Percentiles rank a stretch among this genome's conserved stretches.
These are phyloP conservation scores for Lepidurus packardi DNA, from an alignment of 1,140 invertebrate species.

Conservation along the genomic window DNA sequence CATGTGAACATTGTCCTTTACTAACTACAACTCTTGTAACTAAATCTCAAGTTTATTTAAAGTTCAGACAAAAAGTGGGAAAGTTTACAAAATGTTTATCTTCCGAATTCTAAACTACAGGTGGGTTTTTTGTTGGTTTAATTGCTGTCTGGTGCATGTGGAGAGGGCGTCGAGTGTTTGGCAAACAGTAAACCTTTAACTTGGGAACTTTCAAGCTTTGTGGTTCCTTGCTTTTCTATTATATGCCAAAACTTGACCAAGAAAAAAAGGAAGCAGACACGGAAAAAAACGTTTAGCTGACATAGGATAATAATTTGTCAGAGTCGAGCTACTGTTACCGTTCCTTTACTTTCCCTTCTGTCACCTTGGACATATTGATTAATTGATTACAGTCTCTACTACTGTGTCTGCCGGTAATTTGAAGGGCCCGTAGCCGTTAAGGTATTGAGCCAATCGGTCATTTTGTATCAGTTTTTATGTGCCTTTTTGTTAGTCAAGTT, in stretches of 20 bases:
- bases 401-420: not conserved
- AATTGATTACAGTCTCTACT: slow-evolving; percentile 19
- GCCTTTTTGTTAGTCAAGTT: slow-evolving; percentile 1
- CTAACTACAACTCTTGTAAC: not conserved
- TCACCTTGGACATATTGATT: slow-evolving; percentile 10
- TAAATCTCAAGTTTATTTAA: not conserved
- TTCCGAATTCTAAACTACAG: not conserved
- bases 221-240: not conserved
- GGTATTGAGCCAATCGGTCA: not conserved
- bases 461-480: not conserved
- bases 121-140: not conserved
- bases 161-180: not conserved
- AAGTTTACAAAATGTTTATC: not conserved
- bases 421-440: not conserved
- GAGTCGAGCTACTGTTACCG: not conserved
- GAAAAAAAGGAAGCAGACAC: not conserved
- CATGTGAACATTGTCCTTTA: not conserved
- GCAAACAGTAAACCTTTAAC: not conserved
- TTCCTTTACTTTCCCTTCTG: not conserved
- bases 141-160: not conserved
- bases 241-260: not conserved
- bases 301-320: not conserved
- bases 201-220: not conserved
- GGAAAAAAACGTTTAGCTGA: not conserved
- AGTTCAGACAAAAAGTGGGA: not conserved